phyloP scores from a whole-genome alignment of 2,888 invertebrate genomes.

The Heterodera filipjevi region DNA sequence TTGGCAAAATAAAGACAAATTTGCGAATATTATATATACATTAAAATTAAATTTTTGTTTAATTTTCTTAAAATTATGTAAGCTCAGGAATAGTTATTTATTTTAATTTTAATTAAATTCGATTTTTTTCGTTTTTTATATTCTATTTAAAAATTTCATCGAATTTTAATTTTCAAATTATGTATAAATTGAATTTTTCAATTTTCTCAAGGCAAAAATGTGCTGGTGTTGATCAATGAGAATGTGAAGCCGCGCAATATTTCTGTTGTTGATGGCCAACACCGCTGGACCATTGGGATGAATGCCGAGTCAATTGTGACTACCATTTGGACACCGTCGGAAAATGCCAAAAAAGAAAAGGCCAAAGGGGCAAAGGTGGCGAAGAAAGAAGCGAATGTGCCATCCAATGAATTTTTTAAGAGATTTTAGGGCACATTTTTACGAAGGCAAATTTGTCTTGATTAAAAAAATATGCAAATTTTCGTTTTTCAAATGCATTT shows the following conservation, averaged over 20 bases:
- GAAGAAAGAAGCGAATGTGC: not conserved
- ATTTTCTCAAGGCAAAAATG: not conserved
- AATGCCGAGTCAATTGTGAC: slow-evolving; percentile 1
- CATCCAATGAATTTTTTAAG: not conserved
- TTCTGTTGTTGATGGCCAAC: slow-evolving; percentile 15
- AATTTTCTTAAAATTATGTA: too few relatives aligned
- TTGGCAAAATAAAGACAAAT: too few relatives aligned
- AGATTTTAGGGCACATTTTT: not conserved
- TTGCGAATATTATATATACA: too few relatives aligned
- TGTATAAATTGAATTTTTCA: not conserved
- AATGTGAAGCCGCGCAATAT: not conserved
- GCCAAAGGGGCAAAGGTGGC: not conserved
- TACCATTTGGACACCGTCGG: not conserved
- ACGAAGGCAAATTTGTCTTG: too few relatives aligned
- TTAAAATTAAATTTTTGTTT: too few relatives aligned
- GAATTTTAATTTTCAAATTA: too few relatives aligned
- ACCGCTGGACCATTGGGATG: slow-evolving; percentile 21
- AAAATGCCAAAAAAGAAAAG: not conserved
- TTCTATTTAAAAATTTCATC: too few relatives aligned
- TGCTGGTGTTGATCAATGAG: slow-evolving; percentile 14
- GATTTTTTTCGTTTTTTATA: too few relatives aligned
- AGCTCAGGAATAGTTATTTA: too few relatives aligned
- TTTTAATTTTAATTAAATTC: too few relatives aligned
- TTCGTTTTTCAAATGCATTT: too few relatives aligned
- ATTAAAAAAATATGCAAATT: too few relatives aligned